Evolutionary conservation across 2,113 vertebrate genomes (phyloP).

Genomic region (Monopterus albus): DNA sequence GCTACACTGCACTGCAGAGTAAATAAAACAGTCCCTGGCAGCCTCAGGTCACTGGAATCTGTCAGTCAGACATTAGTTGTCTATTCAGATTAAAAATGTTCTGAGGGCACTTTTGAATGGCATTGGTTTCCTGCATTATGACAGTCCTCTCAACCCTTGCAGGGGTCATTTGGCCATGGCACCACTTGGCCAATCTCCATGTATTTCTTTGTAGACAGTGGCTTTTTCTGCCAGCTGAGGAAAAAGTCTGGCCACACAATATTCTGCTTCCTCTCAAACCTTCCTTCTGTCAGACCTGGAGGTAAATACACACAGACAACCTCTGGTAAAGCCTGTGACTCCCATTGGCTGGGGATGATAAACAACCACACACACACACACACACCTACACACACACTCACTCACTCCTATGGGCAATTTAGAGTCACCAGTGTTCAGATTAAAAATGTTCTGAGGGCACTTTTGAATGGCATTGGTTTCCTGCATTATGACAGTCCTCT

Average conservation of each 20-base stretch:
- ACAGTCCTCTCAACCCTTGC: slow-evolving; percentile 21
- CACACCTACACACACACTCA: too few species aligned
- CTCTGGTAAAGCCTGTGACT: too few species aligned
- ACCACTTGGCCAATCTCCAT: slow-evolving; percentile 89
- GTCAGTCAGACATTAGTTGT: neutral
- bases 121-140: neutral
- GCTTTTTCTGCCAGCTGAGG: slow-evolving; percentile 78
- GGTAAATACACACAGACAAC: too few species aligned
- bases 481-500: neutral
- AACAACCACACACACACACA: too few species aligned
- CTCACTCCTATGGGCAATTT: too few species aligned
- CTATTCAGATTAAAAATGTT: neutral
- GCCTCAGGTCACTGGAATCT: neutral
- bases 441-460: too few species aligned
- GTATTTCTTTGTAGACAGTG: slow-evolving; percentile 81
- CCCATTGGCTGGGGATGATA: too few species aligned
- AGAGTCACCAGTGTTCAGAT: too few species aligned
- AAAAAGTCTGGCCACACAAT: slow-evolving; percentile 80
- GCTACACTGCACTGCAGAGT: neutral
- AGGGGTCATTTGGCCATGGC: slow-evolving; percentile 84
- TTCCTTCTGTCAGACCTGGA: too few species aligned
- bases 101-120: too few species aligned
- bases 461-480: neutral
- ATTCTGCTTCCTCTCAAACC: too few species aligned
- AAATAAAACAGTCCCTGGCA: too few species aligned